Base-by-base conservation (phyloP, 2,888 invertebrate species). In the Tuta absoluta region DNA sequence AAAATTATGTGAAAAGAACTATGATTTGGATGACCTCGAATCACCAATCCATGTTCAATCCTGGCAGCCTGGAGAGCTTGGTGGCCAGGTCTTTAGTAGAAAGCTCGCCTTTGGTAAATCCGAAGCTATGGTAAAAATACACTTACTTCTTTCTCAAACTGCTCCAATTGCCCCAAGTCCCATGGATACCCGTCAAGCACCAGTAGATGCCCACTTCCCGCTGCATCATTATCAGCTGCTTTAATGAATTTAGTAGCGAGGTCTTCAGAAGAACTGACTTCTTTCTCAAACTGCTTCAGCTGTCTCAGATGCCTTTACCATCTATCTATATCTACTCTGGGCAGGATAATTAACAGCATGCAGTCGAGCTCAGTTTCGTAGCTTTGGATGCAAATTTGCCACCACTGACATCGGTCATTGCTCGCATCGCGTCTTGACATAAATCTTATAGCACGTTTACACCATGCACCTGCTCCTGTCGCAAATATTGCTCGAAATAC, bases 131-230 rank as follows among this genome's bases (percentile, higher is more conserved):
- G 12, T 28, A 4, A 4, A 28, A 28, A 28, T 1, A 38, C 2
- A 41, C 58, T 58, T 76, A 98, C 98, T 94, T 97, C 97, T 64
- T 93, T 94, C 86, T 99, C 97, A 83, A 99, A 99, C 77, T 95
- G 94, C 63, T 94, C 93, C 72, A 97, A 95, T 91, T 99, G 99
- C 61, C 19, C 49, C 10, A 49, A 21, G 19, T 49, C 49, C 11
- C 21, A 21, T 11, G 21, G 49, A 21, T 49, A 49, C 21, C 49
- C 49, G 8, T 49, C 21, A 0, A 49, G 21, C 49, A 49, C 19
- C 17, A 49, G 19, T 10, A 19, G 21, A 49, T 49, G 49, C 19
- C 49, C 49, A 11, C 49, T 19, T 21, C 49, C 19, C 1, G 49
- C 49, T 1, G 49, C 49, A 49, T 49, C 4, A 11, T 49, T 49